Conservation (phyloP, 2,113 vertebrate genomes). For the Sigmodon hispidus region DNA sequence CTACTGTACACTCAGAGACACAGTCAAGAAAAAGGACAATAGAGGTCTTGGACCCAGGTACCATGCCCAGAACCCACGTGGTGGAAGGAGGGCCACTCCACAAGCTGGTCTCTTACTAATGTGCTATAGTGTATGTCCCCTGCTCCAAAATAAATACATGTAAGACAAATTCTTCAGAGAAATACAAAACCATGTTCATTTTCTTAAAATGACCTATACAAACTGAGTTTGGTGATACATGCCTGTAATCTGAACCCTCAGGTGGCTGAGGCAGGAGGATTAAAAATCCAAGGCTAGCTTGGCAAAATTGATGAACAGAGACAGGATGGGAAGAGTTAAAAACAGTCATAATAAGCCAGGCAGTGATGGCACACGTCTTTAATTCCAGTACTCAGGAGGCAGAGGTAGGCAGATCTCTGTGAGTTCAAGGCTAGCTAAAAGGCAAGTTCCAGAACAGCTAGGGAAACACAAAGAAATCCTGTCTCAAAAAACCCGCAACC, state of each 20-base stretch:
- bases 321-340: background rate
- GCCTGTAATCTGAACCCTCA: background rate
- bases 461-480: background rate
- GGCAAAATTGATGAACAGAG: background rate
- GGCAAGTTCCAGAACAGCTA: background rate
- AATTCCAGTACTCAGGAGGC: background rate
- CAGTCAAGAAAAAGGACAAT: constrained; percentile 5
- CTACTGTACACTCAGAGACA: background rate
- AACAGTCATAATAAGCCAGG: background rate
- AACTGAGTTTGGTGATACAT: background rate
- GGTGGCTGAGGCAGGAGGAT: background rate
- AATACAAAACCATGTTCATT: background rate
- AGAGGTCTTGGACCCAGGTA: too few relatives aligned
- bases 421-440: background rate
- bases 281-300: background rate
- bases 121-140: background rate
- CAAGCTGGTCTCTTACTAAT: background rate
- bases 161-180: background rate
- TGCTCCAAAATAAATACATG: background rate
- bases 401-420: background rate
- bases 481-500: background rate
- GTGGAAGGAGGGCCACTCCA: background rate
- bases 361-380: background rate
- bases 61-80: background rate
- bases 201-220: background rate